Base-by-base conservation (phyloP, 1,140 invertebrate genomes). In the Drosophila pruinosa region DNA sequence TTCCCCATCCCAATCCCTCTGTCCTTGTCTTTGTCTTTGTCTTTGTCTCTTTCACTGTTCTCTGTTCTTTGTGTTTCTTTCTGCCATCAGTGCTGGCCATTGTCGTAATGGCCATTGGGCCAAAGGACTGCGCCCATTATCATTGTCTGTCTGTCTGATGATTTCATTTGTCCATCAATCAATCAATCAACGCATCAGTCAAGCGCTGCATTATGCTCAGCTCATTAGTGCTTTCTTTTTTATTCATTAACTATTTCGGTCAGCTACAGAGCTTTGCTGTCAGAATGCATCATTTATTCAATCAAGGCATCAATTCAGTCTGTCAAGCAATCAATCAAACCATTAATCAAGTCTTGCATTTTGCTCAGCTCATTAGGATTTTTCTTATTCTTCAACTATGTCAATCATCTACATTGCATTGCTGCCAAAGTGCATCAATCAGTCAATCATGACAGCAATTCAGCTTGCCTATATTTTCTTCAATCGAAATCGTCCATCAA, bases 91-190 rank as follows among this genome's bases (percentile, higher is more conserved):
- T 34, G 31, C 31, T 15, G 34, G 1, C 19, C 48, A 63, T 65
- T 65, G 43, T 52, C 41, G 52, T 58, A 15, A 65, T 64, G 68
- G 41, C 12, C 28, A 36, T 12, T 26, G 43, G n/a, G n/a, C 24
- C 28, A 50, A 50, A 17, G 47, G 47, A 22, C 38, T 39, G 15
- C 38, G 8, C 7, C 24, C 12, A 15, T 4, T 5, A 10, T 39
- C 6, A 4, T 47, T 22, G 15, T 14, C n/a, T n/a, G n/a, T n/a
- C n/a, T 6, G 14, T 14, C 43, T 8, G 1, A 36, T 34, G 31
- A 12, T 12, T 31, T 7, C 28, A 10, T 10, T 8, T 28, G 31
- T 10, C 31, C 31, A 34, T 34, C 31, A 12, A 34, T 34, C 31
- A 34, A 34, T 34, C 31, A 34, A n/a, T 34, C 31, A 34, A n/a